These are phyloP conservation scores for Mechanitis messenoides DNA, from an alignment of 2,888 invertebrate genomes.

Conservation along the genomic window DNA sequence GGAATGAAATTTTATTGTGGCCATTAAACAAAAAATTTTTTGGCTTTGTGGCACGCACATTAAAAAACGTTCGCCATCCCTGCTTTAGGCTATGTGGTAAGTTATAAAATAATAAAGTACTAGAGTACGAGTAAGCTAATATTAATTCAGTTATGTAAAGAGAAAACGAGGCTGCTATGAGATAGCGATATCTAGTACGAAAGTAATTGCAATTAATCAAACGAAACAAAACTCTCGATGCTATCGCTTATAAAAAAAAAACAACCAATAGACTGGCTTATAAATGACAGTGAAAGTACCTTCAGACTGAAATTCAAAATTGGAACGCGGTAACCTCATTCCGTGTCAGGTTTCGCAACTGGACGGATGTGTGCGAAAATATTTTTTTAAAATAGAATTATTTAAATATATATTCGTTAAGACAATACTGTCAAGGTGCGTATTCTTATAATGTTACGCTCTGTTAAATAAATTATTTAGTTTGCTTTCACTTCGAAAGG, in stretches of 20 bases:
- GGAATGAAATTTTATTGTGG: too few species aligned
- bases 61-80: too few species aligned
- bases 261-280: constrained; percentile 22
- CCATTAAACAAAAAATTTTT: too few species aligned
- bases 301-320: constrained; percentile 66
- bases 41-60: too few species aligned
- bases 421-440: constrained; percentile 24
- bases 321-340: constrained; percentile 70
- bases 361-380: constrained; percentile 43
- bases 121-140: constrained; percentile 11
- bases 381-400: constrained; percentile 2
- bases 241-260: constrained; percentile 8
- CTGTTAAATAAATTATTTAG: constrained; percentile 60
- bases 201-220: constrained; percentile 22
- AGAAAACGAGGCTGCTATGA: constrained; percentile 22
- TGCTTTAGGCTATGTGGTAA: too few species aligned
- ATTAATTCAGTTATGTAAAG: constrained; percentile 23
- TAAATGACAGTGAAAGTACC: constrained; percentile 57
- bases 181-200: constrained; percentile 15
- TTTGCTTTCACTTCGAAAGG: constrained; percentile 63
- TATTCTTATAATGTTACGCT: constrained; percentile 46
- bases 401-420: constrained; percentile 12
- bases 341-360: constrained; percentile 52
- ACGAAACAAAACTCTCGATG: neutral
- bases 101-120: neutral